Percentiles rank a stretch among this genome's conserved stretches.
Conservation (phyloP, 2,113 vertebrate species). For the Solenodon paradoxus region DNA sequence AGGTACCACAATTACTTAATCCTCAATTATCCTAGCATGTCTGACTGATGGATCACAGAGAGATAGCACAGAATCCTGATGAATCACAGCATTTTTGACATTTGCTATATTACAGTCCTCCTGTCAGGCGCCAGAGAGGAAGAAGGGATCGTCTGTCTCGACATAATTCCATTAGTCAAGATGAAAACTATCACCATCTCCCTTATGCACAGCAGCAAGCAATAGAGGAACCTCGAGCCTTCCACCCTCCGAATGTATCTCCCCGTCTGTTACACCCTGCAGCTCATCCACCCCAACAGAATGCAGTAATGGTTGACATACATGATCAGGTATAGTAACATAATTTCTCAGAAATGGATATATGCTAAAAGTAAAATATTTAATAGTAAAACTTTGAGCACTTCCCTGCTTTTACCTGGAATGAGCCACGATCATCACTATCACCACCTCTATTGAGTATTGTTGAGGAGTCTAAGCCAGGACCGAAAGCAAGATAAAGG, state of each 20-base stretch:
- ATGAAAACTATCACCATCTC: conserved; percentile 95
- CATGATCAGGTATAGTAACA: conserved; percentile 91
- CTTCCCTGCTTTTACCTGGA: not conserved
- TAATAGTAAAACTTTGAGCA: not conserved
- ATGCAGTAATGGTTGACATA: conserved; percentile 93
- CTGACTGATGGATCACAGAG: not conserved
- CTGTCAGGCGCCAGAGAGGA: conserved; percentile 93
- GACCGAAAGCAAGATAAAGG: not conserved
- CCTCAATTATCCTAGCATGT: not conserved
- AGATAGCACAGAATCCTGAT: not conserved
- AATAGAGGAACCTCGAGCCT: conserved; percentile 95
- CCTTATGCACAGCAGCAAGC: conserved; percentile 91
- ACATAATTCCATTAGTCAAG: conserved; percentile 90
- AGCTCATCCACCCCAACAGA: conserved; percentile 93
- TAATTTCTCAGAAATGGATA: not conserved
- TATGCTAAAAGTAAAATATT: not conserved
- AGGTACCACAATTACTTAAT: not conserved
- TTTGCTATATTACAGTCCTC: conserved; percentile 86
- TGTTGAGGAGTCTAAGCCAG: not conserved
- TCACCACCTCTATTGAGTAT: not conserved
- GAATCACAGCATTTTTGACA: not conserved
- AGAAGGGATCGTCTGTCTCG: conserved; percentile 92
- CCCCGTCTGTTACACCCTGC: conserved; percentile 94
- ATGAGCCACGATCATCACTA: not conserved
- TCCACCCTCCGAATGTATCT: conserved; percentile 94